Evolutionary conservation across 37 sponge, comb jelly and placozoan species (phyloP), one percentile per base, ranked within the genome.

Genomic region (Spongilla lacustris): DNA sequence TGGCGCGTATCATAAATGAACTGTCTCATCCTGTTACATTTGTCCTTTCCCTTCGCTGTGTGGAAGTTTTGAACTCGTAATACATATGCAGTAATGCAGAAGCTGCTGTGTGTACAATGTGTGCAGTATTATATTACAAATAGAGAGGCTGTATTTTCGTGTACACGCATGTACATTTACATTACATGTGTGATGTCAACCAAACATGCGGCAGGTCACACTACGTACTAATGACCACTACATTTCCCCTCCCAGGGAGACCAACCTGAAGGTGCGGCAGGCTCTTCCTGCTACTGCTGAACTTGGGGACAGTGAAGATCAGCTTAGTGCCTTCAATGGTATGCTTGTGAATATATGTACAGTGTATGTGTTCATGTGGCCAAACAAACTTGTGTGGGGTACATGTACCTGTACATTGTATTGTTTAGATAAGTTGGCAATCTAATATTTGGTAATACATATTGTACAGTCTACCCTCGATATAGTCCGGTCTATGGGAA

Each of bases 231-330:
- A 58, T 19, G 14, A 13, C 32, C 74, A 35, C n/a, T 23, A 35
- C 4, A 9, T 11, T 32, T 46, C 83, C 29, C 19, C 23, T 46
- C 36, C 24, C 86, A 97, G 98, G 14, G 99, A 98, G 72, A 98
- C 99, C 36, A 98, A 98, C 77, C 77, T 98, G 79, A 98, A 98
- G 37, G 96, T 97, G 9, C 73, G 92, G 33, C 94, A 98, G 74
- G 84, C 99, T 22, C 38, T 97, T 19, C 88, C 90, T n/a, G 89
- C 86, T 31, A 97, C 97, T 35, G 90, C 91, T 50, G 80, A 81
- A 21, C 35, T 88, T 27, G 82, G 80, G 33, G 84, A 82, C 21
- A 89, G 95, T 49, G 71, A 83, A 22, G 87, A 87, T 9, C 69
- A 82, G 21, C 76, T 97, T 0, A 21, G 80, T 33, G 80, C 77